Evolutionary conservation across 2,888 invertebrate species (phyloP).

Genomic region (Xestia xanthographa): DNA sequence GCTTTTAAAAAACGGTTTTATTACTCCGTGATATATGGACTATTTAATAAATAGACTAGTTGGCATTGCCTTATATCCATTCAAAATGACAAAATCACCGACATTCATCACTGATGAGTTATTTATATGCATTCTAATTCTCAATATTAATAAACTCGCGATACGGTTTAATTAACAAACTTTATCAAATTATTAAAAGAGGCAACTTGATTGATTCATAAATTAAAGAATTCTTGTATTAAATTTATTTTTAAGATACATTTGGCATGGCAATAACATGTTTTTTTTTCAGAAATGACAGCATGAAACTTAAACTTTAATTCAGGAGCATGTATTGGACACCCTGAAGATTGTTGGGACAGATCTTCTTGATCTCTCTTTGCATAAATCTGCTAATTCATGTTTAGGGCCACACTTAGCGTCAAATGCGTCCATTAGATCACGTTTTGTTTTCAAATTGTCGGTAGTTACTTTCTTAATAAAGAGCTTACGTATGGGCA

Average conservation of each 20-base stretch:
- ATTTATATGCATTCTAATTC: slow-evolving; percentile 36
- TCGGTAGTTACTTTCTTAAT: neutral
- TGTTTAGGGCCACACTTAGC: neutral
- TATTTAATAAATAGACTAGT: slow-evolving; percentile 22
- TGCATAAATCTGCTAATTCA: neutral
- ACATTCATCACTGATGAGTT: slow-evolving; percentile 46
- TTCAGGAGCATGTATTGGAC: neutral
- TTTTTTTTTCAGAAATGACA: neutral
- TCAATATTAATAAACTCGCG: slow-evolving; percentile 39
- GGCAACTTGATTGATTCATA: slow-evolving; percentile 14
- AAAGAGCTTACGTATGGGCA: neutral
- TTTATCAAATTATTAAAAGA: slow-evolving; percentile 27
- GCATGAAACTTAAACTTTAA: neutral
- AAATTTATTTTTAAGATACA: neutral
- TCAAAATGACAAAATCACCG: slow-evolving; percentile 31
- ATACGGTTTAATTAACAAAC: slow-evolving; percentile 30
- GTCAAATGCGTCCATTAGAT: neutral
- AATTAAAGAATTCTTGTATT: neutral
- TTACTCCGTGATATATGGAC: slow-evolving; percentile 40
- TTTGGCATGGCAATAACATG: neutral
- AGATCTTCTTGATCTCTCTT: neutral
- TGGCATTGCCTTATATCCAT: slow-evolving; percentile 54
- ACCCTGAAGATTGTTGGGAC: neutral
- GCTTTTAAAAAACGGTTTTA: neutral
- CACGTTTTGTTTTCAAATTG: neutral